Evolutionary conservation across 2,797 vertebrate species (phyloP).

Genomic region (Hydrocynus forskahlii): DNA sequence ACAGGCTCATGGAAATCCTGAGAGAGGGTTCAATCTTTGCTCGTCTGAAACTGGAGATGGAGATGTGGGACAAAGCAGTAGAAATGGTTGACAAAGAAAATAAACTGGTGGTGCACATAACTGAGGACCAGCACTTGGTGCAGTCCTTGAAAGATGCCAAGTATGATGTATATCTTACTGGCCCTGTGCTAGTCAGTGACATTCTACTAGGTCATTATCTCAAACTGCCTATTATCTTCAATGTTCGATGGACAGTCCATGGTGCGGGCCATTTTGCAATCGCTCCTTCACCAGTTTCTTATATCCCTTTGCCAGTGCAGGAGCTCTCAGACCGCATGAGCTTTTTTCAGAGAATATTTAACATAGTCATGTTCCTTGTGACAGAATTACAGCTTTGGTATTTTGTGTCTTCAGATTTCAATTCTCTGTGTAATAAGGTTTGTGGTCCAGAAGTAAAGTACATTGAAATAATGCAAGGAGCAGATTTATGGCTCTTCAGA

Average conservation of each 20-base stretch:
- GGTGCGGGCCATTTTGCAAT: constrained; percentile 55
- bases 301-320: constrained; percentile 49
- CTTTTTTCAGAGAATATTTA: constrained; percentile 50
- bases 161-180: constrained; percentile 55
- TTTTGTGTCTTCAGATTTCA: constrained; percentile 32
- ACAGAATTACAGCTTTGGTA: constrained; percentile 29
- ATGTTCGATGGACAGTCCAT: constrained; percentile 52
- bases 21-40: constrained; percentile 36
- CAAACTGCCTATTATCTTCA: constrained; percentile 53
- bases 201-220: constrained; percentile 47
- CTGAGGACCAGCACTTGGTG: constrained; percentile 46
- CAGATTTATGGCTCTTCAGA: constrained; percentile 66
- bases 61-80: constrained; percentile 27
- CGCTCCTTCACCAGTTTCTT: constrained; percentile 60
- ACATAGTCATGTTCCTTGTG: constrained; percentile 42
- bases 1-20: constrained; percentile 33
- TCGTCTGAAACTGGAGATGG: constrained; percentile 42
- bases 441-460: constrained; percentile 39
- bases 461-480: constrained; percentile 43
- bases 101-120: constrained; percentile 30
- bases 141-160: constrained; percentile 46
- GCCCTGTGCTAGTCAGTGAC: constrained; percentile 47
- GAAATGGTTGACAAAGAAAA: constrained; percentile 40
- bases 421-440: constrained; percentile 33
- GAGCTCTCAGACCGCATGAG: constrained; percentile 55